Base-by-base conservation (phyloP, 2,797 vertebrate genomes). In the Sternarchorhynchus goeldii region DNA sequence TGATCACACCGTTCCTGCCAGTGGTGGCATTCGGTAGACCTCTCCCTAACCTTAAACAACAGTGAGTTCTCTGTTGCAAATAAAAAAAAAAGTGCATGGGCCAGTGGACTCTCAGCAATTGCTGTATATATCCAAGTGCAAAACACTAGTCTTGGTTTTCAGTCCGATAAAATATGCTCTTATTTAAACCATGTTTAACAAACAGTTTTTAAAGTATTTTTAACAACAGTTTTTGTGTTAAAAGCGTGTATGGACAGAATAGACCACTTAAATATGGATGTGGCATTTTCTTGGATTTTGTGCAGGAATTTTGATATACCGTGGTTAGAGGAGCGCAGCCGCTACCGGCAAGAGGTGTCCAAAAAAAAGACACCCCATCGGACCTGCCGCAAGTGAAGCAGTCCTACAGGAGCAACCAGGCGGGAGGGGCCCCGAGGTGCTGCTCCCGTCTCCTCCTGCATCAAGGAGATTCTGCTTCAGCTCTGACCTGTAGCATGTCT, bases 291-390 rank as follows among this genome's bases (percentile, higher is more conserved):
- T 53, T 2, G 60, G 5, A 14, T 25, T 20, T 80, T 71, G 2
- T 59, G 63, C 86, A 95, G 94, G 88, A 94, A 93, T 85, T 95
- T 95, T 59, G 93, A 94, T 86, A 89, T 95, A 84, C 94, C 94
- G 10, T 95, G 94, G 94, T 87, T 94, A 88, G 93, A 95, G 18
- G 94, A 95, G 79, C 91, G 92, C 68, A 80, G 64, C 80, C 92
- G 93, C 82, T 94, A 92, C 83, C 91, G 93, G 50, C 85, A 93
- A 83, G 94, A 94, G 87, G 88, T 92, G 86, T 92, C 93, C 86
- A 95, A 95, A 88, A 95, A 95, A 88, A 93, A 94, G 87, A 95
- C 93, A 0, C 94, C 94, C 0, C 94, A 94, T 86, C 90, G 94
- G 89, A 95, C 93, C 45, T 94, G 93, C 85, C 92, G 94, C 81